A percentile compares a stretch with the other conserved stretches of the same genome.
These are phyloP conservation scores for Etia nguti DNA, from an alignment of 2,113 vertebrate species.

Conservation along the genomic window DNA sequence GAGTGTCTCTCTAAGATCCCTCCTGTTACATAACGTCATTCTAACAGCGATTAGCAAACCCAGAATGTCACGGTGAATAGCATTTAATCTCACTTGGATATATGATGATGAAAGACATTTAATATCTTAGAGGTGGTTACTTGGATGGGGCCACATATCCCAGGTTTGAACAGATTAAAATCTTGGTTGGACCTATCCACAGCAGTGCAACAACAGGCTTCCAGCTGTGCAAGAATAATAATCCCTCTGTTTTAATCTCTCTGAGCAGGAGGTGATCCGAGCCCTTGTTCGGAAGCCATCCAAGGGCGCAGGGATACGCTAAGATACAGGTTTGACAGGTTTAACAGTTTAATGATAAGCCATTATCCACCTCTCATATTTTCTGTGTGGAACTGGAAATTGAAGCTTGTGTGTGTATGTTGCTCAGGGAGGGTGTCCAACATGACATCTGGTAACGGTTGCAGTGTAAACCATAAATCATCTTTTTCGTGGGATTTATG, in stretches of 20 bases:
- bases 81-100: slow-evolving; percentile 24
- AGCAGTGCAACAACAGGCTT: background rate
- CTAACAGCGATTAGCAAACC: background rate
- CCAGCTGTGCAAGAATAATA: slow-evolving; percentile 55
- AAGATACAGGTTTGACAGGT: background rate
- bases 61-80: background rate
- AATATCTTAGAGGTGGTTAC: slow-evolving; percentile 8
- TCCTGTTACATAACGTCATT: slow-evolving; percentile 27
- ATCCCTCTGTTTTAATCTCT: slow-evolving; percentile 56
- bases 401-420: background rate
- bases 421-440: background rate
- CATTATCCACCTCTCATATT: background rate
- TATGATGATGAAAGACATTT: slow-evolving; percentile 10
- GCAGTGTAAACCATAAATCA: background rate
- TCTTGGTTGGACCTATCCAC: slow-evolving; percentile 18
- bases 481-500: slow-evolving; percentile 23
- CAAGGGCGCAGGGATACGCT: background rate
- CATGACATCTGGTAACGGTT: slow-evolving; percentile 8
- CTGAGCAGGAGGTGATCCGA: background rate
- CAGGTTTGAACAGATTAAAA: slow-evolving; percentile 31
- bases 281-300: background rate
- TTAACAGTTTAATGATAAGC: background rate
- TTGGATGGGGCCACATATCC: background rate
- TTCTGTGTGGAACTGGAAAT: background rate
- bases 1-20: background rate